These are phyloP conservation scores for Choloepus hoffmanni DNA, from an alignment of 2,113 vertebrate species.

Conservation along the genomic window DNA sequence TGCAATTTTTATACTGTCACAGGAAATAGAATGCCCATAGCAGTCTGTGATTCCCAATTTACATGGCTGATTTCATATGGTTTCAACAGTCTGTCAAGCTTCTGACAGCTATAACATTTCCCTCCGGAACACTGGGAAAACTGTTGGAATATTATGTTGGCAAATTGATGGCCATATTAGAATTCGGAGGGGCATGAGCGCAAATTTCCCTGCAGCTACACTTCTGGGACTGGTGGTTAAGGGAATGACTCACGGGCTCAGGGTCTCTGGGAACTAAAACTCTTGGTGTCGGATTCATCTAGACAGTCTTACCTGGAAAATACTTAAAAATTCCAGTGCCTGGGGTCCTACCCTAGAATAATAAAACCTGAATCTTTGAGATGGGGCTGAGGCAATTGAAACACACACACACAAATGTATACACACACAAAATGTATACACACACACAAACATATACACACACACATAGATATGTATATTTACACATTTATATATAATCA, in stretches of 20 bases:
- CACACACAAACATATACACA: no score
- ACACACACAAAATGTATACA: not conserved
- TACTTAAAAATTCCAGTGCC: not conserved
- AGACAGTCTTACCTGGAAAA: not conserved
- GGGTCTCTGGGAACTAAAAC: not conserved
- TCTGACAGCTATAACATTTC: conserved; percentile 43
- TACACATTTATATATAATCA: not conserved
- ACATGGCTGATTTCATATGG: conserved; percentile 15
- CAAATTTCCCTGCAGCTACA: not conserved
- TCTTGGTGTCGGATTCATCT: not conserved
- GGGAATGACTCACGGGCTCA: not conserved
- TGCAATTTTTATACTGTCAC: conserved; percentile 15
- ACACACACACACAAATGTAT: not conserved
- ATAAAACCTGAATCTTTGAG: not conserved
- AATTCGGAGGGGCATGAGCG: not conserved
- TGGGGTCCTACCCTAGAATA: not conserved
- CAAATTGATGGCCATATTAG: not conserved
- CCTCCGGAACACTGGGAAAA: not conserved
- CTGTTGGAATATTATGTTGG: not conserved
- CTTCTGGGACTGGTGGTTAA: not conserved
- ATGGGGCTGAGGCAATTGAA: not conserved
- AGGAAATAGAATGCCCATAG: conserved; percentile 1
- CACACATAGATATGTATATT: not conserved
- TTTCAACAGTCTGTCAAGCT: conserved; percentile 46
- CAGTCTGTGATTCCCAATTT: conserved; percentile 35